phyloP scores from a whole-genome alignment of 2,888 invertebrate species.

The Drosophila emarginata region DNA sequence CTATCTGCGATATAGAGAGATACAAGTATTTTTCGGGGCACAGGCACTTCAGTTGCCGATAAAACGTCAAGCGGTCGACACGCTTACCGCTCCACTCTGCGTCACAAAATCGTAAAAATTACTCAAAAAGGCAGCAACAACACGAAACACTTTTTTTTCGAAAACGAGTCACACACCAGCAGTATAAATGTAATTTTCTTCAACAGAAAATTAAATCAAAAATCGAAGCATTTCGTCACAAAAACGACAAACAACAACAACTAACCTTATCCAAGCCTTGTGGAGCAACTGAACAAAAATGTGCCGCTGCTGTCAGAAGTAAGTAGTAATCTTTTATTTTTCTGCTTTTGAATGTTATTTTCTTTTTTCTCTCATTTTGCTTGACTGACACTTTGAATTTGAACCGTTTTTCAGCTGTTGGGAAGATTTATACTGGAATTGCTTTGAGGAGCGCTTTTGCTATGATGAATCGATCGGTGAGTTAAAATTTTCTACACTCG shows the following conservation, averaged over 20 bases:
- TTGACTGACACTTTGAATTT: constrained; percentile 46
- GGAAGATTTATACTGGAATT: constrained; percentile 89
- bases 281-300: constrained; percentile 56
- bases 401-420: constrained; percentile 84
- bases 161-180: constrained; percentile 56
- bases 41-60: constrained; percentile 66
- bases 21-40: constrained; percentile 42
- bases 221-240: constrained; percentile 9
- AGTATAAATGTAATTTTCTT: constrained; percentile 56
- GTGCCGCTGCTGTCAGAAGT: constrained; percentile 82
- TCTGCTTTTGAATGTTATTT: constrained; percentile 26
- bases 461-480: constrained; percentile 88
- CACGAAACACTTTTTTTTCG: constrained; percentile 27
- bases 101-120: constrained; percentile 35
- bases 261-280: constrained; percentile 39
- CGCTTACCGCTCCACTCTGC: constrained; percentile 30
- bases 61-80: constrained; percentile 63
- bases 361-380: constrained; percentile 25
- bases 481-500: constrained; percentile 40
- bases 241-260: not conserved
- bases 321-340: constrained; percentile 57
- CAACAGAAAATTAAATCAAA: constrained; percentile 27
- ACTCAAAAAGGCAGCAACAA: constrained; percentile 9
- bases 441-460: constrained; percentile 88
- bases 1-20: constrained; percentile 56